Percentiles rank a stretch among this genome's conserved stretches.
Evolutionary conservation across 2,113 vertebrate genomes (phyloP).

Genomic region (Leucopsar rothschildi): DNA sequence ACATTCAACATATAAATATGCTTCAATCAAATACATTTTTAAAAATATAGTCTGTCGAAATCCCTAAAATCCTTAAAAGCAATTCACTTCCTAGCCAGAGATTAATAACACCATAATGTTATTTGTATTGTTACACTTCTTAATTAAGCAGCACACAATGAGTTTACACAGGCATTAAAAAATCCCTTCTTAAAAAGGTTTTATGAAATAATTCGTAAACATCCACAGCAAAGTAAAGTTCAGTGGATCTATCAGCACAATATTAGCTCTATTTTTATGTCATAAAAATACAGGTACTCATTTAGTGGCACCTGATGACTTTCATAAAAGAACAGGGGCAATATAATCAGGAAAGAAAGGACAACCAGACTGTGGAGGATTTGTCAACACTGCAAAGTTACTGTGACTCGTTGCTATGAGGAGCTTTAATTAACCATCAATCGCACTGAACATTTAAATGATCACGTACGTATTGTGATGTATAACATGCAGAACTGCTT

Average conservation of each 20-base stretch:
- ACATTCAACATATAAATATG: not conserved
- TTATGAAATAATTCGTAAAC: conserved; percentile 32
- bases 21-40: not conserved
- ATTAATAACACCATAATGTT: not conserved
- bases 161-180: conserved; percentile 23
- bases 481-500: not conserved
- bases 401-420: not conserved
- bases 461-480: not conserved
- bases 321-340: not conserved
- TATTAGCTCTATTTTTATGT: not conserved
- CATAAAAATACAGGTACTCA: not conserved
- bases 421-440: conserved; percentile 1
- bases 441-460: not conserved
- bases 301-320: not conserved
- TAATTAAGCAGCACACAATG: not conserved
- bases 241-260: not conserved
- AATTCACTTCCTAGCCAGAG: not conserved
- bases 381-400: not conserved
- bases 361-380: not conserved
- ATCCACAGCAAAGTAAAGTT: not conserved
- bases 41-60: not conserved
- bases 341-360: not conserved
- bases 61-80: not conserved
- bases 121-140: not conserved
- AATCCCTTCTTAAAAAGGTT: conserved; percentile 6